Percentiles rank a stretch among this genome's conserved stretches.
phyloP scores from a whole-genome alignment of 2,888 invertebrate species.

The Pachliopta kotzebuea region DNA sequence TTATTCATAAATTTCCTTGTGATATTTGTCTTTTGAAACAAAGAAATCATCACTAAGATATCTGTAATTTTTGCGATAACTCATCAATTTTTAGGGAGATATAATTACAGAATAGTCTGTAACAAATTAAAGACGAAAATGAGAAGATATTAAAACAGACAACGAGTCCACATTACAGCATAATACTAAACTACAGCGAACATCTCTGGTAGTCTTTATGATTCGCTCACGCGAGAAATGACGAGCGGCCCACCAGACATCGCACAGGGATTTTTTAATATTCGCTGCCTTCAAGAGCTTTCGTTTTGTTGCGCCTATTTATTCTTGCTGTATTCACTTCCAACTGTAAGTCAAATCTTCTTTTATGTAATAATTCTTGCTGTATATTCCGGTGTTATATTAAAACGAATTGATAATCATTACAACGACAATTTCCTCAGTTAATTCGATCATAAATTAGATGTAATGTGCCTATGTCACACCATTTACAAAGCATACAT shows the following conservation, averaged over 20 bases:
- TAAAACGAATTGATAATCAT: neutral
- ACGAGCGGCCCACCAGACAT: constrained; percentile 1
- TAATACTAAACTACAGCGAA: neutral
- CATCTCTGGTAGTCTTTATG: constrained; percentile 3
- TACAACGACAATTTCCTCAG: no score
- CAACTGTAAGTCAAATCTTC: neutral
- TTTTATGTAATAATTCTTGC: neutral
- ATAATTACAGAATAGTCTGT: neutral
- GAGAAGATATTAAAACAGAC: neutral
- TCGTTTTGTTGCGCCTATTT: constrained; percentile 7
- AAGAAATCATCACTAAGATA: no score
- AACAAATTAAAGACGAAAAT: neutral
- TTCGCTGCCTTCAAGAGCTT: constrained; percentile 5
- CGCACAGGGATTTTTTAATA: constrained; percentile 13
- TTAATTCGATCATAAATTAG: no score
- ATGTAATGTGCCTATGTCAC: no score
- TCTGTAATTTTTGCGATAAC: no score
- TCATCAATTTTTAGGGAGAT: neutral
- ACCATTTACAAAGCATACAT: no score
- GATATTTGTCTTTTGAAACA: no score
- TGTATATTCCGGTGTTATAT: neutral
- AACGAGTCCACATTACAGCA: neutral
- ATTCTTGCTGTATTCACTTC: constrained; percentile 5
- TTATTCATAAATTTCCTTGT: neutral
- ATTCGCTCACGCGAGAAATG: constrained; percentile 10